Evolutionary conservation across 2,113 vertebrate genomes (phyloP).

Genomic region (Petrocephalus microphthalmus): DNA sequence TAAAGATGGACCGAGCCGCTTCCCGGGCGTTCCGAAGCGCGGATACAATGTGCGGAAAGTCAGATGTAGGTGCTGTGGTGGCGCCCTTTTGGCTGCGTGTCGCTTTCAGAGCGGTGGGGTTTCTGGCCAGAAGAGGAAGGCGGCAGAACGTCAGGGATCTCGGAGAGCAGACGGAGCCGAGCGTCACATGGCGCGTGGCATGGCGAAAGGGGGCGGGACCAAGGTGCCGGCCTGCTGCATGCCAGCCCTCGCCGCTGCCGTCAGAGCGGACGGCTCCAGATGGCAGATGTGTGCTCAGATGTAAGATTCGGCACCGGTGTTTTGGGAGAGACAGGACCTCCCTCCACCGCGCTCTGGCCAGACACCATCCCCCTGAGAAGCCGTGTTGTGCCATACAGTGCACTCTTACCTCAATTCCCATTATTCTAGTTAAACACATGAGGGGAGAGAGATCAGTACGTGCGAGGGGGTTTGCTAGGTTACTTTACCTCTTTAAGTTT

Average conservation of each 20-base stretch:
- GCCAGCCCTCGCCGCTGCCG: background rate
- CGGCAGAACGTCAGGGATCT: background rate
- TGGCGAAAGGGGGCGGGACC: background rate
- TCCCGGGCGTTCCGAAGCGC: slow-evolving; percentile 54
- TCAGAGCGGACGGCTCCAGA: background rate
- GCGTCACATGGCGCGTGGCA: background rate
- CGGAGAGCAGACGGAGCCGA: background rate
- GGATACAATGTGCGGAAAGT: slow-evolving; percentile 59
- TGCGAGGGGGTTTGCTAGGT: slow-evolving; percentile 34
- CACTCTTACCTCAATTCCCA: slow-evolving; percentile 18
- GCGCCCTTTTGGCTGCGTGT: background rate
- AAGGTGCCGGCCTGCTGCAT: background rate
- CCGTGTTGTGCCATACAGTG: slow-evolving; percentile 13
- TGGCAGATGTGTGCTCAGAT: background rate
- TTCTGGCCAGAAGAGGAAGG: background rate
- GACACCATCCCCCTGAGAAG: background rate
- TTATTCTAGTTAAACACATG: slow-evolving; percentile 47
- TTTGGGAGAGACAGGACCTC: background rate
- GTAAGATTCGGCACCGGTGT: background rate
- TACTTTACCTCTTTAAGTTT: slow-evolving; percentile 35
- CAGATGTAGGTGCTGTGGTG: slow-evolving; percentile 52
- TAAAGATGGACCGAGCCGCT: slow-evolving; percentile 67
- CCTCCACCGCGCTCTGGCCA: background rate
- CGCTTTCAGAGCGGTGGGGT: background rate
- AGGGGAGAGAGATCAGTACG: slow-evolving; percentile 16